A percentile compares a stretch with the other conserved stretches of the same genome.
phyloP scores from a whole-genome alignment of 2,113 vertebrate species.

The Nycticorax nycticorax region DNA sequence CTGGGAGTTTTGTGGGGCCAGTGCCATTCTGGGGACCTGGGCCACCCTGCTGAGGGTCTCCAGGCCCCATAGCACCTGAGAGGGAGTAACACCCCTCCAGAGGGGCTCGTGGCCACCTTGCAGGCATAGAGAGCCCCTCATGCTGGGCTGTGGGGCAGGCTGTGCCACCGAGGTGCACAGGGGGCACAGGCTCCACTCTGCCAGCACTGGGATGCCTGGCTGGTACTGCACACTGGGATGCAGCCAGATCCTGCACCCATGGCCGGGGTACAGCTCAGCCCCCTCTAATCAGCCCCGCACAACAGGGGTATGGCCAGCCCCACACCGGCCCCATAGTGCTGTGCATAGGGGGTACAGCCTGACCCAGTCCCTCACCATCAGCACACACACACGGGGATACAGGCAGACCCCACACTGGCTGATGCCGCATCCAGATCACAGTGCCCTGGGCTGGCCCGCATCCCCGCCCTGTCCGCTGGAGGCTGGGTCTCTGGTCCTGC shows the following conservation, averaged over 20 bases:
- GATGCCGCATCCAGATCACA: background rate
- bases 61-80: background rate
- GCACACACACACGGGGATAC: fast-evolving
- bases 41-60: background rate
- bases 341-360: background rate
- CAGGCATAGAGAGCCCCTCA: background rate
- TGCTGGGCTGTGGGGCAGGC: background rate
- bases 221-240: fast-evolving
- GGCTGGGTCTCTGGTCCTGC: background rate
- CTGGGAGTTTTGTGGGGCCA: background rate
- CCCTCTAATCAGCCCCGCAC: fast-evolving
- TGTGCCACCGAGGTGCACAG: fast-evolving
- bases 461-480: background rate
- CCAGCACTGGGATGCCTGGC: background rate
- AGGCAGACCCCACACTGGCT: background rate
- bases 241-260: background rate
- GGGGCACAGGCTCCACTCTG: background rate
- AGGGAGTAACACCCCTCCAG: background rate
- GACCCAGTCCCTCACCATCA: background rate
- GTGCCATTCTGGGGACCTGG: background rate
- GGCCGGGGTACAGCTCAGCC: background rate
- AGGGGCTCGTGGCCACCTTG: background rate
- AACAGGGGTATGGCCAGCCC: fast-evolving
- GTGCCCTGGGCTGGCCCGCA: background rate
- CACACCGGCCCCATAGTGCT: background rate